Percentiles rank a stretch among this genome's conserved stretches.
phyloP scores from a whole-genome alignment of 2,888 invertebrate genomes.

The Electrophaes corylata region DNA sequence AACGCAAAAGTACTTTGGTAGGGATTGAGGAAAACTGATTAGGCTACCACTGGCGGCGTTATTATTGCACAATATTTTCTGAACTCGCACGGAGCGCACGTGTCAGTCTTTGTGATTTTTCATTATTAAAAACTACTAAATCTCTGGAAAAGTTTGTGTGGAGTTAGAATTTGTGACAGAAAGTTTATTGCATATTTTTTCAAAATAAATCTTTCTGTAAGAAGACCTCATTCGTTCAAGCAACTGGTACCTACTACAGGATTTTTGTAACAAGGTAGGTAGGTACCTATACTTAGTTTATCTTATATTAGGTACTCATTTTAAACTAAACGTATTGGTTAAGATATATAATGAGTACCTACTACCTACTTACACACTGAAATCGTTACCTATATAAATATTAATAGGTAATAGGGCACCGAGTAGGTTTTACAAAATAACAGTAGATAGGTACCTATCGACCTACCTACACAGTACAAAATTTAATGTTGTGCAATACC shows the following conservation, averaged over 20 bases:
- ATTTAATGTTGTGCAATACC: constrained; percentile 5
- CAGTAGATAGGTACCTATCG: neutral
- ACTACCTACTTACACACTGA: neutral
- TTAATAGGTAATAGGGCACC: neutral
- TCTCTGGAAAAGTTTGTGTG: constrained; percentile 14
- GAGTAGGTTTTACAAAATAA: neutral
- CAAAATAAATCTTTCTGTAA: constrained; percentile 40
- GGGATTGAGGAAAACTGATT: constrained; percentile 74
- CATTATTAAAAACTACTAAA: constrained; percentile 14
- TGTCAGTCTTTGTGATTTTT: constrained; percentile 34
- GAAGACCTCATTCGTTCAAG: constrained; percentile 40
- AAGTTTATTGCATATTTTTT: constrained; percentile 37
- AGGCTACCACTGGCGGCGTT: constrained; percentile 44
- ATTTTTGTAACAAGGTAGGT: constrained; percentile 62
- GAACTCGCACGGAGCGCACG: constrained; percentile 60
- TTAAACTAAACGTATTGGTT: too few relatives aligned
- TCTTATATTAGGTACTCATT: too few relatives aligned
- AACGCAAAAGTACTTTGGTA: constrained; percentile 60
- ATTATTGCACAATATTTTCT: constrained; percentile 78
- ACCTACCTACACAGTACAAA: neutral
- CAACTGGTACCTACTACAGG: constrained; percentile 54
- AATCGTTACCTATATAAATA: neutral
- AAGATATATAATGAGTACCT: constrained; percentile 17
- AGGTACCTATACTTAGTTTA: too few relatives aligned
- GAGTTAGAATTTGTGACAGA: constrained; percentile 17